Evolutionary conservation across 2,888 invertebrate species (phyloP).

Genomic region (Eupsilia transversa): DNA sequence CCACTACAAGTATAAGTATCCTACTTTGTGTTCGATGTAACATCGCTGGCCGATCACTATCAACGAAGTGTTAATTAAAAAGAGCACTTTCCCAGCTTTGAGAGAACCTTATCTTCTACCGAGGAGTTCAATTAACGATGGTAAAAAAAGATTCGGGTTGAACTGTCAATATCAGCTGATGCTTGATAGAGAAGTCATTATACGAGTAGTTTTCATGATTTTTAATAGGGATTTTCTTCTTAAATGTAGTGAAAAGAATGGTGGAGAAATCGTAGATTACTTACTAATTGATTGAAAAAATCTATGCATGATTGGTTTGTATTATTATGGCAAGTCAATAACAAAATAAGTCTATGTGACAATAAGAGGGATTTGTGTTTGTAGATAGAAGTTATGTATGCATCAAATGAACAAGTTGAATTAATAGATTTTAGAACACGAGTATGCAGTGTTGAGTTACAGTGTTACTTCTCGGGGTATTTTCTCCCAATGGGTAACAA

Average conservation of each 20-base stretch:
- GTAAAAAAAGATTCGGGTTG: slow-evolving; percentile 37
- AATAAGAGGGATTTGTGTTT: neutral
- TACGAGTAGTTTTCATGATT: slow-evolving; percentile 4
- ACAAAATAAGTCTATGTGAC: neutral
- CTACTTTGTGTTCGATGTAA: slow-evolving; percentile 47
- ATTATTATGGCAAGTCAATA: neutral
- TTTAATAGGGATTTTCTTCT: neutral
- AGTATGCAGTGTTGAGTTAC: too few species aligned
- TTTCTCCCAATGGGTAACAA: too few species aligned
- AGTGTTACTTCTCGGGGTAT: too few species aligned
- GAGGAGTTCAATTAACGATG: slow-evolving; percentile 36
- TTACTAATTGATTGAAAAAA: neutral
- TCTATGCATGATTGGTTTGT: neutral
- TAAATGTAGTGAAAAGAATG: neutral
- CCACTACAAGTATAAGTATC: slow-evolving; percentile 54
- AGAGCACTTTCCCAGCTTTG: slow-evolving; percentile 57
- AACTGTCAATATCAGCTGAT: slow-evolving; percentile 31
- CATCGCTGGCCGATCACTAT: slow-evolving; percentile 60
- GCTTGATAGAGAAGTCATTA: neutral
- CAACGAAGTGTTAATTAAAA: slow-evolving; percentile 67
- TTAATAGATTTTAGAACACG: too few species aligned
- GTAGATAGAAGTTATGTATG: neutral
- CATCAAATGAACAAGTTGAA: too few species aligned
- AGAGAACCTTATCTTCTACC: slow-evolving; percentile 32
- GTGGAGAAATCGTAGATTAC: neutral